These are phyloP conservation scores for Oceanodroma tethys DNA, from an alignment of 2,113 vertebrate genomes.

Conservation along the genomic window DNA sequence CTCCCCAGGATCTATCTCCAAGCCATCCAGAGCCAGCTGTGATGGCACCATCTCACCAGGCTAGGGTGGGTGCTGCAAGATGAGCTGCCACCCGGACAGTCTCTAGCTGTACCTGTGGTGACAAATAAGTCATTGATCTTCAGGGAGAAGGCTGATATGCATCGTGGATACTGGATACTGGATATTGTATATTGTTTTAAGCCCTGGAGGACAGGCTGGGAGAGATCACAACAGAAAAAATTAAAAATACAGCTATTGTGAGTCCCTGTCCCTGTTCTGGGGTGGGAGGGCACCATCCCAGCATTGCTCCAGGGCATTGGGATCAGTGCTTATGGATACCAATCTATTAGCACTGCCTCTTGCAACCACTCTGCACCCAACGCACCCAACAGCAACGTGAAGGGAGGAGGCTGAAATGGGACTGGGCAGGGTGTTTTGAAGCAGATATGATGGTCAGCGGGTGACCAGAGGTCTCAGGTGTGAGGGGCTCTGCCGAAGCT, in stretches of 20 bases:
- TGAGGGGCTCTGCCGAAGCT: neutral
- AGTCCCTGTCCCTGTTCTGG: neutral
- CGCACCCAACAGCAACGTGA: fast-evolving
- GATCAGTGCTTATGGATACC: neutral
- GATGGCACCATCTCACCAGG: neutral
- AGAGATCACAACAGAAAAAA: neutral
- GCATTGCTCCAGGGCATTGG: neutral
- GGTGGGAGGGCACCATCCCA: neutral
- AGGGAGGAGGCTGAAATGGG: neutral
- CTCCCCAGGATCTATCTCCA: neutral
- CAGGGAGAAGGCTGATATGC: neutral
- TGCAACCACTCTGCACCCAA: neutral
- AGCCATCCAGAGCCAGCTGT: neutral
- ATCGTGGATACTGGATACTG: neutral
- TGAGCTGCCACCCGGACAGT: neutral
- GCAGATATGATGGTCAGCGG: neutral
- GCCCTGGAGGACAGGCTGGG: neutral
- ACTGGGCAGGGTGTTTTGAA: neutral
- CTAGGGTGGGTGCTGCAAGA: neutral
- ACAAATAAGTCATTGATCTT: neutral
- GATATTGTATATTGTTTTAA: neutral
- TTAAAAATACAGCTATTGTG: neutral
- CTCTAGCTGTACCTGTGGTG: neutral
- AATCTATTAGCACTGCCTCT: neutral
- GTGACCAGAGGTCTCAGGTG: neutral